A percentile compares a stretch with the other conserved stretches of the same genome.
phyloP scores from a whole-genome alignment of 2,888 invertebrate species.

The Sphecodes monilicornis region DNA sequence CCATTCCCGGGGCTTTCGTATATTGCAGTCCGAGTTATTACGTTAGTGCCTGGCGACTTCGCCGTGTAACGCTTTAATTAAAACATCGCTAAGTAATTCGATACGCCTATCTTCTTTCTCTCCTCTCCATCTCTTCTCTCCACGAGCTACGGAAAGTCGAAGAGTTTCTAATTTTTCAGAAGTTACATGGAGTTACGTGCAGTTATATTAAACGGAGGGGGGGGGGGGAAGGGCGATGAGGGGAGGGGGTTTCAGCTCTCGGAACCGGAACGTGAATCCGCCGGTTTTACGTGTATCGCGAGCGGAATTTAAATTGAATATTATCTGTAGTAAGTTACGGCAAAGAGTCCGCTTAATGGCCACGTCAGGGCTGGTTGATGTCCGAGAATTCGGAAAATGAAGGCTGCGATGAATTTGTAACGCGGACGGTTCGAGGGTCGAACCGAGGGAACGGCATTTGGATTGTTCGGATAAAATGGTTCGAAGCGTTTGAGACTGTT shows the following conservation, averaged over 20 bases:
- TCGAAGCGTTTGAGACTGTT: not conserved
- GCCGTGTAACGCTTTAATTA: slow-evolving; percentile 20
- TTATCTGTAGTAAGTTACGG: slow-evolving; percentile 38
- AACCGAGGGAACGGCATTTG: not conserved
- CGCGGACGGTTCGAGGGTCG: too few species aligned
- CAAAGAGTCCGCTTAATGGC: slow-evolving; percentile 26
- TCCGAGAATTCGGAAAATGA: not conserved
- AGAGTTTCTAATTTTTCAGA: slow-evolving; percentile 20
- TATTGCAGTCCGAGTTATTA: slow-evolving; percentile 13
- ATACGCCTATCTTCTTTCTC: not conserved
- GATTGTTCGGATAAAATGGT: not conserved
- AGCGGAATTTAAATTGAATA: slow-evolving; percentile 55
- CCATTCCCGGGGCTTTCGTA: slow-evolving; percentile 10
- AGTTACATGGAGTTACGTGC: slow-evolving; percentile 23
- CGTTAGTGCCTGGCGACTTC: slow-evolving; percentile 9
- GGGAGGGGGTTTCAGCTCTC: not conserved
- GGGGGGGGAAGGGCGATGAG: not conserved
- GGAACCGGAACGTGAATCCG: slow-evolving; percentile 37
- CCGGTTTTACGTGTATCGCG: slow-evolving; percentile 50
- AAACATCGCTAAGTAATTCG: slow-evolving; percentile 7
- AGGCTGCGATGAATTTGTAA: not conserved
- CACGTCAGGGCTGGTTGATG: slow-evolving; percentile 3
- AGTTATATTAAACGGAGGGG: slow-evolving; percentile 21
- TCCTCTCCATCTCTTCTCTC: not conserved
- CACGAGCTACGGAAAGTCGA: not conserved